Conservation (phyloP, 2,113 vertebrate species). For the Cephalopterus ornatus region DNA sequence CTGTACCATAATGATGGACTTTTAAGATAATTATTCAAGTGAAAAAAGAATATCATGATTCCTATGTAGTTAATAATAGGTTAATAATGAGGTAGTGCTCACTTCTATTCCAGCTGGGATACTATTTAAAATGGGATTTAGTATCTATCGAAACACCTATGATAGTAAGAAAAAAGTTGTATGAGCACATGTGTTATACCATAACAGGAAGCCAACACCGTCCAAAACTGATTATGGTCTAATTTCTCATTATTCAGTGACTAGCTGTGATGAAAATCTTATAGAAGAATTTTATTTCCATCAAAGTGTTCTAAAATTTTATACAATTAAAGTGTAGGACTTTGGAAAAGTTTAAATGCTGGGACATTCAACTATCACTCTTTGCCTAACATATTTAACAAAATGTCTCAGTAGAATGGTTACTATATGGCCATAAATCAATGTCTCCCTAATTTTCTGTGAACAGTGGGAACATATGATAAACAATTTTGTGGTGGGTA, state of each 20-base stretch:
- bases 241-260: neutral
- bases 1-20: neutral
- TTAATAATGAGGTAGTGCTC: neutral
- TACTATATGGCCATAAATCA: neutral
- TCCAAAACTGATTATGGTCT: neutral
- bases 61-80: neutral
- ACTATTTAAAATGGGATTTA: neutral
- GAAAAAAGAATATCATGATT: neutral
- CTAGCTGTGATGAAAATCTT: neutral
- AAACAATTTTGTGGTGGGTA: neutral
- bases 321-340: neutral
- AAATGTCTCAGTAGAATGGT: neutral
- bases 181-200: neutral
- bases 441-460: neutral
- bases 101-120: neutral
- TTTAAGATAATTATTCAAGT: neutral
- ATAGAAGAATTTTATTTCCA: neutral
- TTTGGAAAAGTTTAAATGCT: neutral
- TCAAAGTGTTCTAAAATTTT: neutral
- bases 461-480: neutral
- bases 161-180: neutral
- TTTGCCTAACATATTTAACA: neutral
- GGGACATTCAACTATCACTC: rapidly evolving
- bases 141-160: neutral
- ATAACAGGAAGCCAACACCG: neutral